Conservation (phyloP, 2,797 vertebrate genomes). For the Percopsis omiscomaycus region DNA sequence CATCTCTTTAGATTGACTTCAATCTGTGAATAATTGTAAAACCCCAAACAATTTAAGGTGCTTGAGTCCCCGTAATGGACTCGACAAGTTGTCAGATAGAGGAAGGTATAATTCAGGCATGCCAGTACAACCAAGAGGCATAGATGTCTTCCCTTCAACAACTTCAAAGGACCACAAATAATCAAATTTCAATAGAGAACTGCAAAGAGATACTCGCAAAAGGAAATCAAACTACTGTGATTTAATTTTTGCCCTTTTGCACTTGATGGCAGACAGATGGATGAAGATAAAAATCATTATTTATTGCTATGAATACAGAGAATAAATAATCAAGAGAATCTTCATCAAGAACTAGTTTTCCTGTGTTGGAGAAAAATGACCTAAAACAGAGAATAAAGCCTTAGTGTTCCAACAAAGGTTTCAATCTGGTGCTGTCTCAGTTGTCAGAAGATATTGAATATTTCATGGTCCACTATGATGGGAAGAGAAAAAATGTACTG, state of each 20-base stretch:
- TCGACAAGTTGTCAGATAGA: neutral
- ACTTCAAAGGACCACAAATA: constrained; percentile 6
- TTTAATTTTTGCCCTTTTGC: neutral
- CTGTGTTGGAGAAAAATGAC: too few species aligned
- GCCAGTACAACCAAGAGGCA: neutral
- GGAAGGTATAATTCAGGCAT: neutral
- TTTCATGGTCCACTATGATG: too few species aligned
- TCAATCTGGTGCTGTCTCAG: too few species aligned
- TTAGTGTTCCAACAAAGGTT: too few species aligned
- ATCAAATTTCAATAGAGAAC: neutral
- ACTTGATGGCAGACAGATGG: neutral
- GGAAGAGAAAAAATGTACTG: too few species aligned
- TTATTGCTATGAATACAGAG: too few species aligned
- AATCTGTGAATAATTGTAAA: constrained; percentile 11
- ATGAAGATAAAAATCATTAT: neutral
- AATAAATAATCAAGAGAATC: too few species aligned
- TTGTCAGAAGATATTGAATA: too few species aligned
- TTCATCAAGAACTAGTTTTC: too few species aligned
- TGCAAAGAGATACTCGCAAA: neutral
- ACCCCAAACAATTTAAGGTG: neutral
- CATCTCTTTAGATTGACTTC: constrained; percentile 3
- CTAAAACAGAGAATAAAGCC: too few species aligned
- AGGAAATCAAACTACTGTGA: neutral
- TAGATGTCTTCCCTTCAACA: neutral
- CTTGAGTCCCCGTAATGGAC: neutral